Conservation (phyloP, 2,113 vertebrate genomes). For the Onychorhynchus coronatus region DNA sequence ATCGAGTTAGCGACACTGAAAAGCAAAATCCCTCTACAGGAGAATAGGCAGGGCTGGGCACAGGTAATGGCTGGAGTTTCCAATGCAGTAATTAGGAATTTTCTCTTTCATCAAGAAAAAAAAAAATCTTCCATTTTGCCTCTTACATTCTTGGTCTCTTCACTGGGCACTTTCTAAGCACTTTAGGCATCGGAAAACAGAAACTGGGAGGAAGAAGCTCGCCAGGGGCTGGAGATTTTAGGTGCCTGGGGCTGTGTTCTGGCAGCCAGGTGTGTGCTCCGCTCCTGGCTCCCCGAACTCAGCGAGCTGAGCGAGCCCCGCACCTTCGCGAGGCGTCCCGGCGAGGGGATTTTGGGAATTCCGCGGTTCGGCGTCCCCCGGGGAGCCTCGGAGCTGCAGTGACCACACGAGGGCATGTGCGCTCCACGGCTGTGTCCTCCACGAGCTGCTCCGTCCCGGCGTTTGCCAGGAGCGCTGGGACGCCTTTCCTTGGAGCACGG, state of each 20-base stretch:
- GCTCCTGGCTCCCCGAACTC: not conserved
- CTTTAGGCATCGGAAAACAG: not conserved
- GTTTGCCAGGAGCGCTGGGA: rapidly evolving
- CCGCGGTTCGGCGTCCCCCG: rapidly evolving
- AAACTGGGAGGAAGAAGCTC: not conserved
- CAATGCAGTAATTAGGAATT: not conserved
- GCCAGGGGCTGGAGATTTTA: not conserved
- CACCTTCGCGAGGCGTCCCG: not conserved
- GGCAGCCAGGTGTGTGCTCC: not conserved
- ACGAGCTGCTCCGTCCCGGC: rapidly evolving
- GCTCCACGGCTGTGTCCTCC: not conserved
- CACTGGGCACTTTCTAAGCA: not conserved
- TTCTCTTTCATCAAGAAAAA: not conserved
- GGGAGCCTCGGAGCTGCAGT: rapidly evolving
- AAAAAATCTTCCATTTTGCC: not conserved
- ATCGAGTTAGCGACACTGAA: not conserved
- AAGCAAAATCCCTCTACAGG: not conserved
- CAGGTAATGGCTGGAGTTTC: not conserved
- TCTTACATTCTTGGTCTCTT: not conserved
- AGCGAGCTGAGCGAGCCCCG: not conserved
- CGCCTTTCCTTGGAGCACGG: not conserved
- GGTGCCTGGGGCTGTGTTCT: not conserved
- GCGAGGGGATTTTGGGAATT: rapidly evolving
- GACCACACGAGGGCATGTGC: conserved; percentile 33
- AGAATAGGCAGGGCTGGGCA: not conserved